A percentile compares a stretch with the other conserved stretches of the same genome.
These are phyloP conservation scores for Mycteria americana DNA, from an alignment of 2,797 vertebrate species.

Conservation along the genomic window DNA sequence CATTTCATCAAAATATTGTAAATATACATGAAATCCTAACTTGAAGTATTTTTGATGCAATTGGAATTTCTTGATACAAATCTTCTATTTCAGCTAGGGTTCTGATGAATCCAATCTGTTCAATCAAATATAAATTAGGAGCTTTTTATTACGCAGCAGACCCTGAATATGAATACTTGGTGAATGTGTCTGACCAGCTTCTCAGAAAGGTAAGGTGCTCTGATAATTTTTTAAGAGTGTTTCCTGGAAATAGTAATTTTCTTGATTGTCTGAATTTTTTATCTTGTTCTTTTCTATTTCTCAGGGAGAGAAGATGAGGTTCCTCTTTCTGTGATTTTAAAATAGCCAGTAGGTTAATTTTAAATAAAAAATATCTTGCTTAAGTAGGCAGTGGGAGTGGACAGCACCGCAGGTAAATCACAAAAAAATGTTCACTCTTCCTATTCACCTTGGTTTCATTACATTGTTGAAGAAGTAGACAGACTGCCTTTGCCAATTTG, in stretches of 20 bases:
- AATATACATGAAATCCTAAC: background rate
- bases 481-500: background rate
- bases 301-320: background rate
- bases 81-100: background rate
- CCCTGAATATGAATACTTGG: background rate
- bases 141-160: background rate
- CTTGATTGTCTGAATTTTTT: background rate
- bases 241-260: background rate
- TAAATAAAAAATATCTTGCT: background rate
- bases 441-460: background rate
- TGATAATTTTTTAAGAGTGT: background rate
- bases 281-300: background rate
- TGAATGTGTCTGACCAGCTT: background rate
- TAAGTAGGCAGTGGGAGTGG: background rate
- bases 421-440: background rate
- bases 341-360: background rate
- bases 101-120: background rate
- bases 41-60: background rate
- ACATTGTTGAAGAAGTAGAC: background rate
- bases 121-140: background rate
- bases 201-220: background rate
- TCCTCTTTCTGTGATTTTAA: background rate
- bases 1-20: conserved; percentile 4
- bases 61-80: background rate
- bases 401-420: background rate